phyloP scores from a whole-genome alignment of 2,113 vertebrate species.

The Phyllostomus hastatus region DNA sequence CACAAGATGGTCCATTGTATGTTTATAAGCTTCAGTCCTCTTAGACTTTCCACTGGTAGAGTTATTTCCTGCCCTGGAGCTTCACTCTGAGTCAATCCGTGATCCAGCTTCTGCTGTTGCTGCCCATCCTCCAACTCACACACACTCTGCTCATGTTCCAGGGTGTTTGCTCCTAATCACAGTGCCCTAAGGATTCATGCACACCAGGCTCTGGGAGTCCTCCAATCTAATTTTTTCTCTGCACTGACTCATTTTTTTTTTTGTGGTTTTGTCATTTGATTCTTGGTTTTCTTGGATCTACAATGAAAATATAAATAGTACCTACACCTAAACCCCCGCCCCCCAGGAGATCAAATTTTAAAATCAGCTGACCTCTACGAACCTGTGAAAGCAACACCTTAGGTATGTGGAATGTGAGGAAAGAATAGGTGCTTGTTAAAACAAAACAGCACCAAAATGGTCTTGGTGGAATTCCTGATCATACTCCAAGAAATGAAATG shows the following conservation, averaged over 20 bases:
- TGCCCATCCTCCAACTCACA: background rate
- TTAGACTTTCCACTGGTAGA: background rate
- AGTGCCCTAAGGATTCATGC: background rate
- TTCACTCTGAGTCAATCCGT: background rate
- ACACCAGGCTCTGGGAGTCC: background rate
- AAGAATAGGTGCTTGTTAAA: background rate
- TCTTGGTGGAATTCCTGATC: background rate
- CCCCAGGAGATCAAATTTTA: background rate
- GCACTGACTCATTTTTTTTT: background rate
- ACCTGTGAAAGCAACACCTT: background rate
- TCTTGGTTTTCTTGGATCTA: background rate
- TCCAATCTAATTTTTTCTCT: background rate
- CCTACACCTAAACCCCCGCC: background rate
- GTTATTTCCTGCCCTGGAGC: background rate
- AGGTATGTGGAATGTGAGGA: background rate
- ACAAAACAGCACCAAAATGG: background rate
- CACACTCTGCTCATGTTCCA: background rate
- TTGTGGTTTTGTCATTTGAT: background rate
- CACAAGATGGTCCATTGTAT: background rate
- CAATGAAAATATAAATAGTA: constrained; percentile 13
- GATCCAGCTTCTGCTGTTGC: background rate
- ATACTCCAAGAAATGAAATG: background rate
- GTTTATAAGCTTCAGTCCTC: background rate
- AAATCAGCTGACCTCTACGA: background rate
- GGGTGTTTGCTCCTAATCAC: background rate